A percentile compares a stretch with the other conserved stretches of the same genome.
phyloP scores from a whole-genome alignment of 2,113 vertebrate species.

The Porphyrio hochstetteri region DNA sequence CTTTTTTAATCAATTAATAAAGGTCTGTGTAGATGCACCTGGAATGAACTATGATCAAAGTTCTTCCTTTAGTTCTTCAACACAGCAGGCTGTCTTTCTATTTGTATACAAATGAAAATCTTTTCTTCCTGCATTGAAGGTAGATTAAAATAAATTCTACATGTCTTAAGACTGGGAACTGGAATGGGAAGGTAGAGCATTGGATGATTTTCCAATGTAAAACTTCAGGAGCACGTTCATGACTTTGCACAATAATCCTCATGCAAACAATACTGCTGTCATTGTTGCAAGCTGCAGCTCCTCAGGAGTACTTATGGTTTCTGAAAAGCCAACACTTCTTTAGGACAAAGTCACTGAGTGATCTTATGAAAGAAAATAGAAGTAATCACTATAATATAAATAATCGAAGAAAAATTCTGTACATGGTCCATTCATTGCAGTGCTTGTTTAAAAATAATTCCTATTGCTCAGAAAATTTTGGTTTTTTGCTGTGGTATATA shows the following conservation, averaged over 20 bases:
- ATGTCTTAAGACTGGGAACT: background rate
- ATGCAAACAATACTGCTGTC: background rate
- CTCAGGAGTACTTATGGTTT: background rate
- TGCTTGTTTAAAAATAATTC: background rate
- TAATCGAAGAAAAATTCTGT: background rate
- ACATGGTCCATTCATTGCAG: background rate
- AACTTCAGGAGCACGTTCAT: background rate
- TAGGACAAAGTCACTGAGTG: background rate
- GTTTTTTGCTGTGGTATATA: background rate
- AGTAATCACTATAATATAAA: background rate
- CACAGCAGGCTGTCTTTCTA: background rate
- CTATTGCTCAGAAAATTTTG: background rate
- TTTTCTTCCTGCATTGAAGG: background rate
- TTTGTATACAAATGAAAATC: background rate
- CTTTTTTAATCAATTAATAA: background rate
- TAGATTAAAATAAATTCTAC: background rate
- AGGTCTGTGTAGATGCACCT: background rate
- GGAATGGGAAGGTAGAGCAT: background rate
- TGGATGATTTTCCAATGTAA: background rate
- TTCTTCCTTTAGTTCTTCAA: background rate
- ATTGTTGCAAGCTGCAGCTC: background rate
- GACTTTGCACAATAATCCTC: background rate
- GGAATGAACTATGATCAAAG: background rate
- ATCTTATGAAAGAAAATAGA: background rate
- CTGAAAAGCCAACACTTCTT: background rate